Evolutionary conservation across 2,797 vertebrate species (phyloP).

Genomic region (Cryptoblepharus egeriae): DNA sequence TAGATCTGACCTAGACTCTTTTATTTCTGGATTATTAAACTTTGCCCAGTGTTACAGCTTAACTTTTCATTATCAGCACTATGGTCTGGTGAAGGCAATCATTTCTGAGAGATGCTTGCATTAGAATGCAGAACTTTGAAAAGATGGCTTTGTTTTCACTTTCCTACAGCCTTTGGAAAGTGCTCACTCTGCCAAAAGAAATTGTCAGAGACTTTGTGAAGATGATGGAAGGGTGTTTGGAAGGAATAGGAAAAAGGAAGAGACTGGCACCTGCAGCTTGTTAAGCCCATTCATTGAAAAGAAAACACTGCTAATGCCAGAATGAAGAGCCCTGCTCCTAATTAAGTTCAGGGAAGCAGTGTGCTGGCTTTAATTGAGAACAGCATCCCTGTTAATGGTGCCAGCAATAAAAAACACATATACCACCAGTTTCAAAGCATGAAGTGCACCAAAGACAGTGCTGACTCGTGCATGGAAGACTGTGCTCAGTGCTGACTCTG

Average conservation of each 20-base stretch:
- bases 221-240: constrained; percentile 25
- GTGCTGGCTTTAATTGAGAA: constrained; percentile 70
- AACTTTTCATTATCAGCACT: constrained; percentile 9
- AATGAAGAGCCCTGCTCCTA: constrained; percentile 63
- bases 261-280: constrained; percentile 63
- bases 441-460: constrained; percentile 39
- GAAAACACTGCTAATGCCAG: constrained; percentile 69
- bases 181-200: constrained; percentile 35
- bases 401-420: constrained; percentile 51
- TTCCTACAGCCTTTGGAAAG: constrained; percentile 40
- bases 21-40: not conserved
- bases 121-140: constrained; percentile 8
- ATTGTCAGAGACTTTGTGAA: constrained; percentile 38
- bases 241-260: constrained; percentile 43
- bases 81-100: not conserved
- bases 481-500: constrained; percentile 35
- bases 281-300: constrained; percentile 69
- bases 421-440: constrained; percentile 50
- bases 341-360: constrained; percentile 66
- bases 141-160: constrained; percentile 1
- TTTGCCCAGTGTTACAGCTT: constrained; percentile 18
- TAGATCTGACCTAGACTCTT: not conserved
- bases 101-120: not conserved
- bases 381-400: constrained; percentile 59
- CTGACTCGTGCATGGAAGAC: constrained; percentile 40